phyloP scores from a whole-genome alignment of 2,113 vertebrate species.

The Eclectus roratus region DNA sequence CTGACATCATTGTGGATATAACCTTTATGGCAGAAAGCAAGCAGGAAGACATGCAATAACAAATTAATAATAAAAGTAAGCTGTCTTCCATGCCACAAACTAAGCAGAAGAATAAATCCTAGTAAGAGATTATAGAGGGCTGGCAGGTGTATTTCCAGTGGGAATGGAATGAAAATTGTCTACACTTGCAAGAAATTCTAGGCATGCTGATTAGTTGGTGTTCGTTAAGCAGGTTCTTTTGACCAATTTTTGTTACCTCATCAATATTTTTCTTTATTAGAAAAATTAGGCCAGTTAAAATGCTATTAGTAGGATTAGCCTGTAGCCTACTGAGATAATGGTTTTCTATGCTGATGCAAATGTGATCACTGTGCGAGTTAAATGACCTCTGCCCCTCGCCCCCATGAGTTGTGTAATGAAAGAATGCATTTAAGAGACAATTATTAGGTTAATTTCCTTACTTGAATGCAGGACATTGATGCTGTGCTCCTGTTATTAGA shows the following conservation, averaged over 20 bases:
- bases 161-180: background rate
- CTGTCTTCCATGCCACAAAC: background rate
- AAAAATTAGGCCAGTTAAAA: conserved; percentile 23
- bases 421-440: conserved; percentile 40
- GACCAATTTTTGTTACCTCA: background rate
- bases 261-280: conserved; percentile 17
- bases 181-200: background rate
- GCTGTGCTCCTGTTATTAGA: background rate
- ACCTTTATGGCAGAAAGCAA: background rate
- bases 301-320: conserved; percentile 2
- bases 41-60: background rate
- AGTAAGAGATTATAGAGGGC: background rate
- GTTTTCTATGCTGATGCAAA: conserved; percentile 25
- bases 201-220: background rate
- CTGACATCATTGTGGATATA: background rate
- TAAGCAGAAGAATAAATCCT: background rate
- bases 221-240: background rate
- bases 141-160: background rate
- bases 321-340: conserved; percentile 20
- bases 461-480: conserved; percentile 22
- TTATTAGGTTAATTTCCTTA: conserved; percentile 52
- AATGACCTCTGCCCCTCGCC: background rate
- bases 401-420: background rate
- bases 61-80: background rate
- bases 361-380: background rate